phyloP scores from a whole-genome alignment of 1,140 invertebrate species.

The Cyclargus thomasi region DNA sequence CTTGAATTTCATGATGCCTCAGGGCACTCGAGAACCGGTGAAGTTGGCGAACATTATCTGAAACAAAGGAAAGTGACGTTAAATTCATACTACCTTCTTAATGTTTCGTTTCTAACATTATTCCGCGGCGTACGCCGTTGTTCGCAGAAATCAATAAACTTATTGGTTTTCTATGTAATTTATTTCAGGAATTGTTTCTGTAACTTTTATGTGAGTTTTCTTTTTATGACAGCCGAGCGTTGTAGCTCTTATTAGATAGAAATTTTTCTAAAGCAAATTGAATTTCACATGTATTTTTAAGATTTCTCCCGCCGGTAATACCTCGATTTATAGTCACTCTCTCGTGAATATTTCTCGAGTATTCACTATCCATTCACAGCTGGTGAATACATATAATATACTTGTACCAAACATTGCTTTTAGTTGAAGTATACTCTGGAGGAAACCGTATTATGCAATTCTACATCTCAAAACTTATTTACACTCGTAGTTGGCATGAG shows the following conservation, averaged over 20 bases:
- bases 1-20: slow-evolving; percentile 63
- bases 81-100: slow-evolving; percentile 31
- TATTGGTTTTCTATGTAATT: slow-evolving; percentile 33
- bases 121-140: slow-evolving; percentile 31
- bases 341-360: slow-evolving; percentile 11
- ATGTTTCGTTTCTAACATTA: slow-evolving; percentile 28
- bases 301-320: background rate
- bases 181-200: slow-evolving; percentile 13
- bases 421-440: slow-evolving; percentile 8
- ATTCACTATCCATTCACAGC: slow-evolving; percentile 10
- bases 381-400: slow-evolving; percentile 4
- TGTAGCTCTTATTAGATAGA: background rate
- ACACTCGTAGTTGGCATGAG: background rate
- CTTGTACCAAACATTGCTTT: slow-evolving; percentile 14
- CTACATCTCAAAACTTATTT: slow-evolving; percentile 10
- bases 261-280: background rate
- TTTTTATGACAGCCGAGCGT: background rate
- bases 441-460: slow-evolving; percentile 5
- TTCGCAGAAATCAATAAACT: slow-evolving; percentile 35
- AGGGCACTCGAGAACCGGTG: slow-evolving; percentile 47
- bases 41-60: slow-evolving; percentile 61
- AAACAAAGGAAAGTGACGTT: slow-evolving; percentile 51
- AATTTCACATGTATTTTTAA: background rate
- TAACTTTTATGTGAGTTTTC: slow-evolving; percentile 2
- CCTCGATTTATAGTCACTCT: slow-evolving; percentile 5